Conservation (phyloP, 2,888 invertebrate species). For the Drosophila koepferae region DNA sequence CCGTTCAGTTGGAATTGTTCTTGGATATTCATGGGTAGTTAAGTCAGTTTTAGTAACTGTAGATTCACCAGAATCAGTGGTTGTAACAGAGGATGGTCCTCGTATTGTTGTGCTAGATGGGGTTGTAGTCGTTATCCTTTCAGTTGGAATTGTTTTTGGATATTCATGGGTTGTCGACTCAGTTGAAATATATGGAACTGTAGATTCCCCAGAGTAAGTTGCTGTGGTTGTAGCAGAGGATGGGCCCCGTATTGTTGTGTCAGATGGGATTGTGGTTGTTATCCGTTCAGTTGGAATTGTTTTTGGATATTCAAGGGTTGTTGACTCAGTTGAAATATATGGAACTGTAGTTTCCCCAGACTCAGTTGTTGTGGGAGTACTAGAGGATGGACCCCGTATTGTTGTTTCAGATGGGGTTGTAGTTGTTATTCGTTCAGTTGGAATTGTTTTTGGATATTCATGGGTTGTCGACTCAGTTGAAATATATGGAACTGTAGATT, state of each 20-base stretch:
- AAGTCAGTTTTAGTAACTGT: not conserved
- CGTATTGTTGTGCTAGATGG: not conserved
- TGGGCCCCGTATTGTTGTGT: not conserved
- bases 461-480: too few relatives aligned
- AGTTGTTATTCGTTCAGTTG: not conserved
- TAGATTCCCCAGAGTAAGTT: not conserved
- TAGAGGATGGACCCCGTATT: not conserved
- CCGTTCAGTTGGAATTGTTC: not conserved
- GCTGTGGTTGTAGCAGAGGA: not conserved
- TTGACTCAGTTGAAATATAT: not conserved
- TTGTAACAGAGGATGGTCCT: not conserved
- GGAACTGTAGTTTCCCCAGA: not conserved
- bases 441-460: not conserved
- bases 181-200: not conserved
- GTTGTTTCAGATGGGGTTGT: not conserved
- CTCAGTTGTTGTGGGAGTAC: not conserved
- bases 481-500: too few relatives aligned
- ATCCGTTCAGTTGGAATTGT: not conserved
- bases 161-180: not conserved
- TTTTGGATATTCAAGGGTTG: not conserved
- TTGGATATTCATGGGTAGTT: not conserved
- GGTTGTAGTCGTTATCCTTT: not conserved
- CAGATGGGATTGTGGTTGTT: not conserved
- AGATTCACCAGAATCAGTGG: not conserved
- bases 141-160: not conserved